Percentiles rank a stretch among this genome's conserved stretches.
phyloP scores from a whole-genome alignment of 2,888 invertebrate species.

The Ischnus inquisitorius region DNA sequence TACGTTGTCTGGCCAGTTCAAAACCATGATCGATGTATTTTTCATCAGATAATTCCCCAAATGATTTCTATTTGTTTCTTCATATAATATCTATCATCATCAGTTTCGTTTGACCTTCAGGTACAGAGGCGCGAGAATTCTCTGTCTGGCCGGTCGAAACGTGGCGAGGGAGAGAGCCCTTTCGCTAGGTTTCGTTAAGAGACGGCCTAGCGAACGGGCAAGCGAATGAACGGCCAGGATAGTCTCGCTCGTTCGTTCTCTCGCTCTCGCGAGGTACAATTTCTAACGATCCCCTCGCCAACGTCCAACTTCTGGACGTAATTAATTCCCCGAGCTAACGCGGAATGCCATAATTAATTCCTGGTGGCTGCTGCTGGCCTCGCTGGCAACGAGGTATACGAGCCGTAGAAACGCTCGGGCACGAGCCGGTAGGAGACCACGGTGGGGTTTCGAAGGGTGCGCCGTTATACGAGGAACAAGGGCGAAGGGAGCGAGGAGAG shows the following conservation, averaged over 20 bases:
- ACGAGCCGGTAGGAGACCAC: slow-evolving; percentile 48
- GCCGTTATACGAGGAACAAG: slow-evolving; percentile 30
- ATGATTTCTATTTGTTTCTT: background rate
- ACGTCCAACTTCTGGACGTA: slow-evolving; percentile 85
- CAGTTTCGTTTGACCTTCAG: background rate
- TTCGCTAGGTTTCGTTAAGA: slow-evolving; percentile 12
- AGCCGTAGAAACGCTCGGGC: slow-evolving; percentile 51
- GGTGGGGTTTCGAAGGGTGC: slow-evolving; percentile 32
- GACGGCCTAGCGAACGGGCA: slow-evolving; percentile 16
- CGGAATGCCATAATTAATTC: slow-evolving; percentile 85
- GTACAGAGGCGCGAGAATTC: slow-evolving; percentile 4
- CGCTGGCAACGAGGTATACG: slow-evolving; percentile 58
- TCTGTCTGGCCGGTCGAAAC: background rate
- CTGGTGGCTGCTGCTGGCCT: slow-evolving; percentile 76
- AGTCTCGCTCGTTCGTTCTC: slow-evolving; percentile 6
- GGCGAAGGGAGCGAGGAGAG: slow-evolving; percentile 13
- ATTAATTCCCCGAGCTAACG: slow-evolving; percentile 85
- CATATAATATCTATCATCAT: background rate
- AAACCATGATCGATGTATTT: background rate
- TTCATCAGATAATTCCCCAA: background rate
- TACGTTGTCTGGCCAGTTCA: too few relatives aligned
- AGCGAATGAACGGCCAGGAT: slow-evolving; percentile 42
- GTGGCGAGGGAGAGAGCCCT: slow-evolving; percentile 2
- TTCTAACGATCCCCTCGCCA: slow-evolving; percentile 73
- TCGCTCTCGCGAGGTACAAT: slow-evolving; percentile 63